Evolutionary conservation across 2,888 invertebrate genomes (phyloP).

Genomic region (Keiferia lycopersicella): DNA sequence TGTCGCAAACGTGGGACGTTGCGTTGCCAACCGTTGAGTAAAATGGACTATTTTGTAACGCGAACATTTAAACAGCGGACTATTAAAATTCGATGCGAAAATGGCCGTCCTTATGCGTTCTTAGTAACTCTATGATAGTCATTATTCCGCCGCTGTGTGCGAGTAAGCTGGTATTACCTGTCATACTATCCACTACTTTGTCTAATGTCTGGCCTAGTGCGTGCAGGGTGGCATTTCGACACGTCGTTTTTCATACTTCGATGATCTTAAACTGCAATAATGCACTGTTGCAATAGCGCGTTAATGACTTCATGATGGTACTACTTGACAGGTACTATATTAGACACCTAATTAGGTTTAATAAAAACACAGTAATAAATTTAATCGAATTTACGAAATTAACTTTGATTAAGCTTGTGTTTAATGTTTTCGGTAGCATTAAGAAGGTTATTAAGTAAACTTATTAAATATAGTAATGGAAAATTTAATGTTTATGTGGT

Average conservation of each 20-base stretch:
- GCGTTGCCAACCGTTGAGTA: constrained; percentile 34
- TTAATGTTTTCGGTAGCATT: neutral
- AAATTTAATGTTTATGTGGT: constrained; percentile 14
- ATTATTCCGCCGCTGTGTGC: neutral
- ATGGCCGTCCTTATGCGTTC: constrained; percentile 21
- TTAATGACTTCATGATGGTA: constrained; percentile 21
- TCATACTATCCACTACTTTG: constrained; percentile 10
- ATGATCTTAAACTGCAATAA: constrained; percentile 12
- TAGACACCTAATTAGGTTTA: neutral
- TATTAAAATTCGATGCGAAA: constrained; percentile 28
- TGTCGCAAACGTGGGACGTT: constrained; percentile 33
- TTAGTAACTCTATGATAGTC: constrained; percentile 7
- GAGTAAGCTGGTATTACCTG: constrained; percentile 10
- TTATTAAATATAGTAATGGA: neutral
- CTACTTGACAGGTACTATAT: neutral
- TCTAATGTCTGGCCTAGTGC: neutral
- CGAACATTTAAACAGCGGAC: constrained; percentile 27
- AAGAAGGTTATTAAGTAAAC: constrained; percentile 7
- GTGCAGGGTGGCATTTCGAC: constrained; percentile 12
- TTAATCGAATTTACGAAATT: constrained; percentile 18
- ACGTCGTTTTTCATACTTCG: constrained; percentile 14
- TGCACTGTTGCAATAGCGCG: neutral
- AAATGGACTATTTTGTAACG: constrained; percentile 38
- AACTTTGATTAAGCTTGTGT: neutral
- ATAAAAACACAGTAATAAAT: constrained; percentile 1